Conservation (phyloP, 2,113 vertebrate species). For the Tupaia chinensis region DNA sequence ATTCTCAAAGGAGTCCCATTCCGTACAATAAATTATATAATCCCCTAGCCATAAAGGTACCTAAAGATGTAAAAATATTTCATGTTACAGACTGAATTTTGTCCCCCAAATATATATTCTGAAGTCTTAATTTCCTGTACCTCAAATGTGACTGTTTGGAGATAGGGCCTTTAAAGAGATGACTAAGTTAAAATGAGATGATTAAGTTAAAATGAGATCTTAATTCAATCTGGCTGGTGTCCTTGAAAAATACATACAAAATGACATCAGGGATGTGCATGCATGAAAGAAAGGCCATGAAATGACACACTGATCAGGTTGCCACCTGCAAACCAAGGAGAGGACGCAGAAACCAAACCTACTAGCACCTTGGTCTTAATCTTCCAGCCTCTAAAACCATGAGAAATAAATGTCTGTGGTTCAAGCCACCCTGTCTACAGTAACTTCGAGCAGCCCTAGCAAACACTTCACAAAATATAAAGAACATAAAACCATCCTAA, state of each 20-base stretch:
- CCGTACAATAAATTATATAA: neutral
- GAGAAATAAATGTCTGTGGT: neutral
- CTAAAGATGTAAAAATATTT: neutral
- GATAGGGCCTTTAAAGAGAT: neutral
- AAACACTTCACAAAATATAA: neutral
- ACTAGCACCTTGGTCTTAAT: neutral
- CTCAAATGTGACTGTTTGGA: neutral
- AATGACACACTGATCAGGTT: neutral
- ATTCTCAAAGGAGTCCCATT: neutral
- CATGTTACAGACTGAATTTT: neutral
- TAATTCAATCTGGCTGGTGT: neutral
- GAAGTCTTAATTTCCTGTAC: neutral
- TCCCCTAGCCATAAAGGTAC: neutral
- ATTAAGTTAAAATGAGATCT: neutral
- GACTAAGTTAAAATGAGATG: neutral
- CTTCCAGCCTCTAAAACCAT: neutral
- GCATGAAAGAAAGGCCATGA: rapidly evolving
- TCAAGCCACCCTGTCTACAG: neutral
- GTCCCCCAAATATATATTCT: neutral
- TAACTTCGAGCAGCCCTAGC: neutral
- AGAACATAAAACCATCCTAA: neutral
- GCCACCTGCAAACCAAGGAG: neutral
- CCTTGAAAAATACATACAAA: neutral
- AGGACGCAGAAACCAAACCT: neutral
- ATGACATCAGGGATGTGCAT: neutral